Base-by-base conservation (phyloP, 2,888 invertebrate species). In the Drosophila tripunctata region DNA sequence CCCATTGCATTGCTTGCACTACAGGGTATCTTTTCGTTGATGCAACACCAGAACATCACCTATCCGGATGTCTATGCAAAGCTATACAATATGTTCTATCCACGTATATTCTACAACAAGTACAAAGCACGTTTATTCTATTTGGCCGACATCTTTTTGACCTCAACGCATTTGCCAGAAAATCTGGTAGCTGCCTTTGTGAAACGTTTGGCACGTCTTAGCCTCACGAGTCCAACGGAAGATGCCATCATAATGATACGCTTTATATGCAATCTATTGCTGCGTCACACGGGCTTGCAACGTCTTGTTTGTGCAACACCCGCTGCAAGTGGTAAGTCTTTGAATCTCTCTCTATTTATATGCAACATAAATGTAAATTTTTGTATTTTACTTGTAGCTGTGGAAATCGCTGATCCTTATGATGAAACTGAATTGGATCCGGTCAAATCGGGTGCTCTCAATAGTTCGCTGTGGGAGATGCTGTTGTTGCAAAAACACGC, bases 41-140 rank as follows among this genome's bases (percentile, higher is more conserved):
- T 99, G 63, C 95, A 96, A 73, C 95, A 95, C 66, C 95, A 98
- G 92, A 98, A 99, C 92, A 94, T 99, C 92, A 96, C 98, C 86
- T 98, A 98, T 92, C 98, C 99, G 0, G 96, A 97, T 90, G 97
- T 99, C 90, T 99, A 97, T 92, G 94, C 94, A 78, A 97, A 98
- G 87, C 93, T 99, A n/a, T 99, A 99, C 92, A 95, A 96, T 15
- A 95, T 99, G 94, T 96, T 98, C 88, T 96, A 96, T 87, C 96
- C 97, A 0, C 95, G 96, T 85, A 95, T 99, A 85, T 97, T 99
- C 91, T 96, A 96, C 86, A 97, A 96, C 8, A 96, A 97, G 85
- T 97, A 96, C 92, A 96, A 97, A 90, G 94, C 96, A 0, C 93
- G 98, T 40, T 94, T 99, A 58, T 95, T 98, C 91, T 96, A 96